These are phyloP conservation scores for Orientallactaga sibirica DNA, from an alignment of 2,797 vertebrate species.

Conservation along the genomic window DNA sequence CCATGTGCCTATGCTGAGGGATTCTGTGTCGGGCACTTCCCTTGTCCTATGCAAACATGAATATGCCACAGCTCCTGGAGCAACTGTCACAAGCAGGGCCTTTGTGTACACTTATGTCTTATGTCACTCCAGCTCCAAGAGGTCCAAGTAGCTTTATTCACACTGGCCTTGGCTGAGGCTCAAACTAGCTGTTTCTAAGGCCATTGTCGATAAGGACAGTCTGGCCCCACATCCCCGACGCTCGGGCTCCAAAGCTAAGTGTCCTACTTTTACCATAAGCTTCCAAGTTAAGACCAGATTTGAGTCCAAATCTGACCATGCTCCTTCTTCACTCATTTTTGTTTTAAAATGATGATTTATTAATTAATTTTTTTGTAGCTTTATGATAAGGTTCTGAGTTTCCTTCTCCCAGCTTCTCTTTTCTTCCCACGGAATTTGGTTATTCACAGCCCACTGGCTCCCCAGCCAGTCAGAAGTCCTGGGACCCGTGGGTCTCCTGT, in stretches of 20 bases:
- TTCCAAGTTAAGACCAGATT: neutral
- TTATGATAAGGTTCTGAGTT: neutral
- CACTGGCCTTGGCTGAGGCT: neutral
- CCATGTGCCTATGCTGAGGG: neutral
- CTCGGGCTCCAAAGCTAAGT: too few species aligned
- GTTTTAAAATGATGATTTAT: neutral
- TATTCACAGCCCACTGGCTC: neutral
- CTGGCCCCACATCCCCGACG: neutral
- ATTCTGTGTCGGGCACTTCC: too few species aligned
- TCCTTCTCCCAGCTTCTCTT: neutral
- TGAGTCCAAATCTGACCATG: neutral
- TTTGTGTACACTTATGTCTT: neutral
- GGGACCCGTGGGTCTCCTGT: neutral
- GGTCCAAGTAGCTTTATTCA: neutral
- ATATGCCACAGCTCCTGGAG: too few species aligned
- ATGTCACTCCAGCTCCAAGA: neutral
- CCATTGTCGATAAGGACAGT: too few species aligned
- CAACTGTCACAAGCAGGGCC: fast-evolving
- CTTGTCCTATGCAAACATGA: too few species aligned
- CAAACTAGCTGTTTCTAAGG: neutral
- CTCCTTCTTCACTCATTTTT: neutral
- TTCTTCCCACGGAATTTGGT: neutral
- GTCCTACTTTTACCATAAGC: neutral
- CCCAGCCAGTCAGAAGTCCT: neutral
- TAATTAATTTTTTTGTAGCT: neutral